A percentile compares a stretch with the other conserved stretches of the same genome.
Conservation (phyloP, 2,113 vertebrate species). For the Irena cyanogastra region DNA sequence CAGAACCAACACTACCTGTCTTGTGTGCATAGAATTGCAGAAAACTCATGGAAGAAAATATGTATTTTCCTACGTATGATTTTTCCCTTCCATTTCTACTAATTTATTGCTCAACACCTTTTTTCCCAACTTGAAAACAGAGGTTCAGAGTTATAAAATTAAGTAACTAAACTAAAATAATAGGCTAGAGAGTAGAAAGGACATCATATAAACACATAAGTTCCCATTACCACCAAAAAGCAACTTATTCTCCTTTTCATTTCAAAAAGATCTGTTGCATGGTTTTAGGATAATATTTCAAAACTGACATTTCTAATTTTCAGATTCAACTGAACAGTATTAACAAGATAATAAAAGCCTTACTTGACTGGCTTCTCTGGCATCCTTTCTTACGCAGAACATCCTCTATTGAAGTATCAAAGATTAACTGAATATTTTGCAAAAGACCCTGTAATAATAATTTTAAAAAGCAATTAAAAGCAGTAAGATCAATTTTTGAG, state of each 20-base stretch:
- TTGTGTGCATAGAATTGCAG: neutral
- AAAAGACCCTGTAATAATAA: conserved; percentile 83
- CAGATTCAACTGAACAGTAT: neutral
- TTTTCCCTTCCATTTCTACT: neutral
- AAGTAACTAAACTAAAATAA: neutral
- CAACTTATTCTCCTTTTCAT: neutral
- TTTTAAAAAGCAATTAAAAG: neutral
- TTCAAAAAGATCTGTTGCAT: neutral
- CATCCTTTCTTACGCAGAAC: conserved; percentile 87
- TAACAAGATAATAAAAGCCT: neutral
- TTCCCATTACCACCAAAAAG: neutral
- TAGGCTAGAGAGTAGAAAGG: neutral
- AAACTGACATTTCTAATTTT: neutral
- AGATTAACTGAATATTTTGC: conserved; percentile 87
- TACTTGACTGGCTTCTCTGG: conserved; percentile 81
- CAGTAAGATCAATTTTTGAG: neutral
- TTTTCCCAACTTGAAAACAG: neutral
- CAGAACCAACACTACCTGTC: neutral
- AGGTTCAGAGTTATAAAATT: neutral
- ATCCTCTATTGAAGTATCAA: conserved; percentile 85
- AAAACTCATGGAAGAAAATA: neutral
- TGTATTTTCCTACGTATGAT: neutral
- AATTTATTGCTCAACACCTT: neutral
- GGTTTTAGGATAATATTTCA: neutral
- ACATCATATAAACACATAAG: neutral